Evolutionary conservation across 2,113 vertebrate genomes (phyloP), one percentile per base, ranked within the genome.

Genomic region (Chlorodrepanis virens): DNA sequence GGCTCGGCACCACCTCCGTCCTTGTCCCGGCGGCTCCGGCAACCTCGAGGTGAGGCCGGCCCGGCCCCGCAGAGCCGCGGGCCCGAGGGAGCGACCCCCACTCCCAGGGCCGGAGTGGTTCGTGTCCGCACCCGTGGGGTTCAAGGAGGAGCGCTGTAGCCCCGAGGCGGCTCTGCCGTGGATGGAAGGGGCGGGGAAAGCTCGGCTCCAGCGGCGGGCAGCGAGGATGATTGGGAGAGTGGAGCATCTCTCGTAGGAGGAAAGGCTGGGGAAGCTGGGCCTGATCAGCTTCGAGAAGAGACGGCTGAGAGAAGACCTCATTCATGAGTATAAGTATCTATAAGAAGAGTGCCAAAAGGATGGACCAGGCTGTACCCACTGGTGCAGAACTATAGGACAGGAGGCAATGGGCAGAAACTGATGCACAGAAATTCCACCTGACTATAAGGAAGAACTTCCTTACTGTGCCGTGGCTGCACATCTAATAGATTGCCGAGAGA

Each of bases 111-210:
- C 37, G 9, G 33, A 13, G 8, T 6, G 6, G 42, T 2, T 23
- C 4, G 10, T 13, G 44, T 9, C 59, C 39, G 25, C 14, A 9
- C 14, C 35, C 35, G 2, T 24, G 6, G 49, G 7, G 24, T 14
- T 5, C 8, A 0, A 25, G 12, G 29, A 37, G 25, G 5, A 17
- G 37, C 2, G 12, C 13, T 1, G 39, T 1, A 13, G 40, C 20
- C 6, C 50, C 12, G 67, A 25, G 24, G 12, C 39, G 21, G 22
- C 5, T 28, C 61, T 10, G 12, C 29, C 22, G 45, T 6, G 10
- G 21, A 20, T 19, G 45, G 28, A 33, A 39, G n/a, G n/a, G 37
- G 40, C 11, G 7, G 29, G n/a, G 20, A n/a, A 29, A 31, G 40
- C n/a, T 47, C 40, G 50, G 75, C 28, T n/a, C 40, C 29, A 5